These are phyloP conservation scores for Cassiopea xamachana DNA, from an alignment of 30 jellyfish, hydroid and myxozoan genomes.

Conservation along the genomic window DNA sequence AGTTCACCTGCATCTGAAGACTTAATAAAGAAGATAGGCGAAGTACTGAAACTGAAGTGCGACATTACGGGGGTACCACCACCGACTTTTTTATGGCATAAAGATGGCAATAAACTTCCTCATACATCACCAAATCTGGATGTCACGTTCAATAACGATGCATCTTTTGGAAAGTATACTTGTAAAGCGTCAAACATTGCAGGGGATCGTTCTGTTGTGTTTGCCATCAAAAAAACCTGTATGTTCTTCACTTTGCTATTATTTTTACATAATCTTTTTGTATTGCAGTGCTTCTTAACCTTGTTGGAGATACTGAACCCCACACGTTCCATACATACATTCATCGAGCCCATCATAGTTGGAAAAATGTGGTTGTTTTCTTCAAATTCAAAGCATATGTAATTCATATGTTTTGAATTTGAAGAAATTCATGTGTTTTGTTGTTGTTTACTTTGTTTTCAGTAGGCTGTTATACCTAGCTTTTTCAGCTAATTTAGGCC, in stretches of 20 bases:
- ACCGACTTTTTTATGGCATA: slow-evolving; percentile 44
- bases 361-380: no score
- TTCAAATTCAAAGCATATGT: no score
- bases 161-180: slow-evolving; percentile 36
- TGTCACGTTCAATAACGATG: slow-evolving; percentile 4
- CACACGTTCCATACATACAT: no score
- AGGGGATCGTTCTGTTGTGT: slow-evolving; percentile 29
- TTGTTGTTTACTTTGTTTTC: no score
- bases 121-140: neutral
- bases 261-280: no score
- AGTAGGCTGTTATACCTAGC: no score
- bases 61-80: slow-evolving; percentile 35
- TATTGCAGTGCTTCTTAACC: no score
- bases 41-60: slow-evolving; percentile 3
- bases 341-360: no score
- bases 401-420: no score
- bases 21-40: slow-evolving; percentile 4
- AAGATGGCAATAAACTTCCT: neutral
- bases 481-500: no score
- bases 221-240: slow-evolving; percentile 25
- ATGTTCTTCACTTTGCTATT: neutral
- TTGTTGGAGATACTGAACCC: no score
- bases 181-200: slow-evolving; percentile 57
- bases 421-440: no score
- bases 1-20: neutral